phyloP scores from a whole-genome alignment of 2,888 invertebrate species.

The Chrysolina oricalcia region DNA sequence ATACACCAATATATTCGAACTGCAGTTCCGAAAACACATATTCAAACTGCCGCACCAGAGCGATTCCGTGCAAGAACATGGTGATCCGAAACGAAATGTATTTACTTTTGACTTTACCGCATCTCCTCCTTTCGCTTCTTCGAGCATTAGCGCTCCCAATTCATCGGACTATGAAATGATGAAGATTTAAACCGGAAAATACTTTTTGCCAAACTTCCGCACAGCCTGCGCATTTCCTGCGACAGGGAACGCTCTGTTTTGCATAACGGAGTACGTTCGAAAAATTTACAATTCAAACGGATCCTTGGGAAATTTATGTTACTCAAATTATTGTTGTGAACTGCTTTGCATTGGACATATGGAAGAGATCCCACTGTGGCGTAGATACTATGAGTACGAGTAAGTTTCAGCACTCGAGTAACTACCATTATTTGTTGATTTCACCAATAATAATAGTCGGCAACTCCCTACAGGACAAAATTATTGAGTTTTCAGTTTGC shows the following conservation, averaged over 20 bases:
- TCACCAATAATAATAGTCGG: no score
- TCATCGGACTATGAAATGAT: constrained; percentile 64
- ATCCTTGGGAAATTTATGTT: constrained; percentile 53
- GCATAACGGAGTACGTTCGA: constrained; percentile 64
- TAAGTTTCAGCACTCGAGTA: neutral
- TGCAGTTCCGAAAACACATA: neutral
- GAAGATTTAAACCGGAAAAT: constrained; percentile 67
- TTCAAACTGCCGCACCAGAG: neutral
- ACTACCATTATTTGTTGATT: no score
- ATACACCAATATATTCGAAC: neutral
- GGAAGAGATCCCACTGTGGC: constrained; percentile 49
- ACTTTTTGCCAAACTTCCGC: constrained; percentile 65
- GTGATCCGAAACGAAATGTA: constrained; percentile 16
- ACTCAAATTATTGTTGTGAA: constrained; percentile 52
- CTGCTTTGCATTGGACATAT: constrained; percentile 47
- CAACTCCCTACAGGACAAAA: no score
- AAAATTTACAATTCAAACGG: constrained; percentile 67
- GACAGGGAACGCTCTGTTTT: constrained; percentile 63
- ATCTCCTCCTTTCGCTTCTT: constrained; percentile 38
- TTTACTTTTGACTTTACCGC: constrained; percentile 29
- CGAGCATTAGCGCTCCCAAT: constrained; percentile 54
- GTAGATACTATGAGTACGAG: constrained; percentile 31
- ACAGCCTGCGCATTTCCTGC: constrained; percentile 65
- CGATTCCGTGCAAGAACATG: neutral
- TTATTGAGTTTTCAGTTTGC: no score